Conservation (phyloP, 2,113 vertebrate species). For the Chloropsis cyanopogon region DNA sequence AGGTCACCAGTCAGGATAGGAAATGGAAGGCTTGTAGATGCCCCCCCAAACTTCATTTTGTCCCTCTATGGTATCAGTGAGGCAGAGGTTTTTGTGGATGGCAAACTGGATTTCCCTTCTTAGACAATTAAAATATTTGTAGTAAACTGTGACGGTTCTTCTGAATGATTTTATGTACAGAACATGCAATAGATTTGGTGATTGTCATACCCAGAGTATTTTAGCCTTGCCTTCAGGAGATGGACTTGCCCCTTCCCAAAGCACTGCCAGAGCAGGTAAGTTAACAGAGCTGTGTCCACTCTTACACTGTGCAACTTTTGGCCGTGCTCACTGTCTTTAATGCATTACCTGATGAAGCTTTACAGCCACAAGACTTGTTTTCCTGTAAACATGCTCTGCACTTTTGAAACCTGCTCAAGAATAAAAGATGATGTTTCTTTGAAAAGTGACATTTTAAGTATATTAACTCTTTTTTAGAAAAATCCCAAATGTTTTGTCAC, state of each 20-base stretch:
- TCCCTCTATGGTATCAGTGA: neutral
- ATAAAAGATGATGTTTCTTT: neutral
- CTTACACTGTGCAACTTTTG: rapidly evolving
- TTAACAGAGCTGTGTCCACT: neutral
- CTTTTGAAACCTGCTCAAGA: neutral
- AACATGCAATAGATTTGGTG: neutral
- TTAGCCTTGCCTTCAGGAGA: neutral
- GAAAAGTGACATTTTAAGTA: neutral
- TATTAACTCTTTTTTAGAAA: neutral
- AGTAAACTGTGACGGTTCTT: neutral
- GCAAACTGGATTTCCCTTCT: neutral
- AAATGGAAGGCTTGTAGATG: neutral
- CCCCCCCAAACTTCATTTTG: neutral
- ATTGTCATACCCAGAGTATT: neutral
- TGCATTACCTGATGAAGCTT: neutral
- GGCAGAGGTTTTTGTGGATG: neutral
- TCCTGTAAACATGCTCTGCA: neutral
- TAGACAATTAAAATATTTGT: neutral
- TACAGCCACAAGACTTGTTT: neutral
- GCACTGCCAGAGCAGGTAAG: neutral
- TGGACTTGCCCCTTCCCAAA: neutral
- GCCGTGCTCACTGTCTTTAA: neutral
- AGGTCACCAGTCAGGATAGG: slow-evolving; percentile 20
- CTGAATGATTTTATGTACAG: neutral
- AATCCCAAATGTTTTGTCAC: neutral